These are phyloP conservation scores for Oenanthe melanoleuca DNA, from an alignment of 2,113 vertebrate species.

Conservation along the genomic window DNA sequence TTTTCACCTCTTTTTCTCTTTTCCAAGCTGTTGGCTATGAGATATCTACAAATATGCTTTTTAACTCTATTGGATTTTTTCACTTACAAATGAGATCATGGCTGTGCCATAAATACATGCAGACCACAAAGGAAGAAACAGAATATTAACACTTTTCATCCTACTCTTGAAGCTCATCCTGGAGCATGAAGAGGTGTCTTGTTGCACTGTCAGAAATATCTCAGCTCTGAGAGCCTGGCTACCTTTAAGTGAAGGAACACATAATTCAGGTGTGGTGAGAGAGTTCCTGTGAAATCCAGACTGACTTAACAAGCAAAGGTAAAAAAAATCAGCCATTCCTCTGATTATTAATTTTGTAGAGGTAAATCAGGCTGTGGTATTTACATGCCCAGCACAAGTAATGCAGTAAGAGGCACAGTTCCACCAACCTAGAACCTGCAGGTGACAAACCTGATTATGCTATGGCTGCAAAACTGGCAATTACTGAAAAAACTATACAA, in stretches of 20 bases:
- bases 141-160: neutral
- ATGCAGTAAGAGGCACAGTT: neutral
- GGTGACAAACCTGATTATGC: neutral
- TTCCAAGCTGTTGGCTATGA: neutral
- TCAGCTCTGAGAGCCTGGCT: neutral
- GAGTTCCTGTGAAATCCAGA: neutral
- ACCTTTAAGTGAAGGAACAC: neutral
- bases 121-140: neutral
- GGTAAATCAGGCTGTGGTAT: neutral
- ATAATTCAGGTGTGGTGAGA: accelerated
- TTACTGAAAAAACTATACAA: neutral
- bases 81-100: neutral
- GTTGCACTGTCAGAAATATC: neutral
- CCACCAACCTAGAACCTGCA: neutral
- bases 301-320: neutral
- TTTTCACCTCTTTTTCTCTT: neutral
- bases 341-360: neutral
- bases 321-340: neutral
- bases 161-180: neutral
- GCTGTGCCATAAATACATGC: neutral
- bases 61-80: neutral
- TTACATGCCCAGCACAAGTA: neutral
- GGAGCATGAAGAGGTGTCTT: neutral
- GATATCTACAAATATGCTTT: neutral
- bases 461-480: neutral